phyloP scores from a whole-genome alignment of 2,888 invertebrate genomes.

The Carterocephalus palaemon region DNA sequence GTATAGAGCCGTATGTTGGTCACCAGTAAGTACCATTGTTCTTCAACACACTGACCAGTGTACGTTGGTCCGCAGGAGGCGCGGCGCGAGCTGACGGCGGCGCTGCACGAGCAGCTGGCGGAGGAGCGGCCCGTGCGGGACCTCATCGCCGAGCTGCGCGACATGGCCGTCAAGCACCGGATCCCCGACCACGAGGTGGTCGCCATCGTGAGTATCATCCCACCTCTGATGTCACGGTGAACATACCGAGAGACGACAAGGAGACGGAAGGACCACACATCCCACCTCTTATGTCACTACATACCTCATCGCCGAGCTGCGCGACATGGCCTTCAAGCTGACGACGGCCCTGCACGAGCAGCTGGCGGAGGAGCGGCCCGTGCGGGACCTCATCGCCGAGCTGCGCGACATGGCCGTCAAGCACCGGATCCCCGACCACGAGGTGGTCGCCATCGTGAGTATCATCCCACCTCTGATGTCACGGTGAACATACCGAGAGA shows the following conservation, averaged over 20 bases:
- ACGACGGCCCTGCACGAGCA: slow-evolving; percentile 88
- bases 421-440: slow-evolving; percentile 93
- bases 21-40: too few relatives aligned
- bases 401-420: slow-evolving; percentile 91
- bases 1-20: too few relatives aligned
- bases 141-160: slow-evolving; percentile 90
- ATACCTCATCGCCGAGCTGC: too few relatives aligned
- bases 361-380: slow-evolving; percentile 90
- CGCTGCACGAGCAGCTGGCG: slow-evolving; percentile 90
- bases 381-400: slow-evolving; percentile 91
- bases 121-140: slow-evolving; percentile 93
- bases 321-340: too few relatives aligned
- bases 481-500: too few relatives aligned
- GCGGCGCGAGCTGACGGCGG: slow-evolving; percentile 75
- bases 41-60: too few relatives aligned
- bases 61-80: slow-evolving; percentile 71
- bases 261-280: too few relatives aligned
- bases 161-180: slow-evolving; percentile 88
- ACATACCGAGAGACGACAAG: too few relatives aligned
- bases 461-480: too few relatives aligned
- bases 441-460: slow-evolving; percentile 91
- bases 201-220: slow-evolving; percentile 85
- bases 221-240: too few relatives aligned
- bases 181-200: slow-evolving; percentile 95
- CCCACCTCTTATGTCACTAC: too few relatives aligned